Evolutionary conservation across 2,113 vertebrate species (phyloP).

Genomic region (Taxidea taxus): DNA sequence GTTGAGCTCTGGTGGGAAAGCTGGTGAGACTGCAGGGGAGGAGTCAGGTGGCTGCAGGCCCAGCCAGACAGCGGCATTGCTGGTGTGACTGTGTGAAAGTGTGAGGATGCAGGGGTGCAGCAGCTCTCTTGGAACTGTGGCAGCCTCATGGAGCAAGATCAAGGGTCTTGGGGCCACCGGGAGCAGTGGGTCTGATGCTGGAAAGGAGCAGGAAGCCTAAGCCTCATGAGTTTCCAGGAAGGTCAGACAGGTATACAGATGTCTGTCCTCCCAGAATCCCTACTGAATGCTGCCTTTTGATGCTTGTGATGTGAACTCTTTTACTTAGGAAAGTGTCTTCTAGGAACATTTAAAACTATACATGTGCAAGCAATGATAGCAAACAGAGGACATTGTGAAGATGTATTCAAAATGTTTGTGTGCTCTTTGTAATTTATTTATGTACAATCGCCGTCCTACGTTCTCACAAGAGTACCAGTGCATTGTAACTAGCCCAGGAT

Average conservation of each 20-base stretch:
- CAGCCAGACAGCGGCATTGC: neutral
- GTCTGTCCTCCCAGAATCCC: neutral
- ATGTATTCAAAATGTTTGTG: neutral
- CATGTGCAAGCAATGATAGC: neutral
- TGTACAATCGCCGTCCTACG: neutral
- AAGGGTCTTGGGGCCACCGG: neutral
- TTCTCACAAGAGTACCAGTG: neutral
- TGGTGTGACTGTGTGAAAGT: neutral
- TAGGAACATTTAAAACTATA: neutral
- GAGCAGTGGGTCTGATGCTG: neutral
- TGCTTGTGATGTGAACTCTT: neutral
- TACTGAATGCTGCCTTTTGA: neutral
- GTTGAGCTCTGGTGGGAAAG: neutral
- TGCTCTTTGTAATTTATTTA: neutral
- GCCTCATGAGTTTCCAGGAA: neutral
- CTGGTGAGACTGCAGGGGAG: neutral
- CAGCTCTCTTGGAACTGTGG: neutral
- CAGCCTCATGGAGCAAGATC: neutral
- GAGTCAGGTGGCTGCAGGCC: neutral
- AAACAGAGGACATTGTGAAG: neutral
- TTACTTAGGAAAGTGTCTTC: neutral
- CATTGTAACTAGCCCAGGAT: neutral
- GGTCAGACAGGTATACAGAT: neutral
- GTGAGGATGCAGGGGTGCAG: neutral
- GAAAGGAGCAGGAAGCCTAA: neutral